These are phyloP conservation scores for Donacobius atricapilla DNA, from an alignment of 2,113 vertebrate species.

Conservation along the genomic window DNA sequence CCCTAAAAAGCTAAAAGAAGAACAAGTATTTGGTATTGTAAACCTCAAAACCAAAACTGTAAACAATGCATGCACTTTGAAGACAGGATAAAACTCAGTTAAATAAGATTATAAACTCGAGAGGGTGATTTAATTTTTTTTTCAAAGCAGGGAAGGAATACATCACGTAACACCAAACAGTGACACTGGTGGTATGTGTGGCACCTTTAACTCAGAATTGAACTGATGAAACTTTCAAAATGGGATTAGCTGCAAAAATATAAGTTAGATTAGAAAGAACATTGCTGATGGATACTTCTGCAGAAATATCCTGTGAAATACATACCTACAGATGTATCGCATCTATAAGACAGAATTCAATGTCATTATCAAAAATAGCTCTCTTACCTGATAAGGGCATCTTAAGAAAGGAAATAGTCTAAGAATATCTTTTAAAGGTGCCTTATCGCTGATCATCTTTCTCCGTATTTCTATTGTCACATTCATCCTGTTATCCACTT, in stretches of 20 bases:
- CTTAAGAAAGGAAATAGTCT: slow-evolving; percentile 71
- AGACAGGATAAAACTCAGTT: background rate
- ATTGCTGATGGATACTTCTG: background rate
- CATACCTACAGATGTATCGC: background rate
- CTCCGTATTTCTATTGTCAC: slow-evolving; percentile 65
- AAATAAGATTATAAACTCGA: background rate
- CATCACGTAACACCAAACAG: background rate
- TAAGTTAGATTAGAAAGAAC: background rate
- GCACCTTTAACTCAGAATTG: background rate
- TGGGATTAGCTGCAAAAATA: background rate
- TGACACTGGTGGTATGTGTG: background rate
- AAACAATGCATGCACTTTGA: background rate
- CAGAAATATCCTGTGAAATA: background rate
- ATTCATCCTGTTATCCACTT: slow-evolving; percentile 69
- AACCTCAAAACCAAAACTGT: background rate
- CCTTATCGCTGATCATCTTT: slow-evolving; percentile 53
- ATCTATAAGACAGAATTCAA: background rate
- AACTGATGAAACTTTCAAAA: background rate
- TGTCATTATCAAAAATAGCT: background rate
- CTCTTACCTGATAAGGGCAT: slow-evolving; percentile 69
- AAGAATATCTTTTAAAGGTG: slow-evolving; percentile 67
- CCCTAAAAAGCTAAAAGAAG: slow-evolving; percentile 70
- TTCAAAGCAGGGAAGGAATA: background rate
- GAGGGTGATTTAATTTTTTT: background rate
- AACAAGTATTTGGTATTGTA: background rate